Base-by-base conservation (phyloP, 2,113 vertebrate genomes). In the Rousettus leschenaultii region DNA sequence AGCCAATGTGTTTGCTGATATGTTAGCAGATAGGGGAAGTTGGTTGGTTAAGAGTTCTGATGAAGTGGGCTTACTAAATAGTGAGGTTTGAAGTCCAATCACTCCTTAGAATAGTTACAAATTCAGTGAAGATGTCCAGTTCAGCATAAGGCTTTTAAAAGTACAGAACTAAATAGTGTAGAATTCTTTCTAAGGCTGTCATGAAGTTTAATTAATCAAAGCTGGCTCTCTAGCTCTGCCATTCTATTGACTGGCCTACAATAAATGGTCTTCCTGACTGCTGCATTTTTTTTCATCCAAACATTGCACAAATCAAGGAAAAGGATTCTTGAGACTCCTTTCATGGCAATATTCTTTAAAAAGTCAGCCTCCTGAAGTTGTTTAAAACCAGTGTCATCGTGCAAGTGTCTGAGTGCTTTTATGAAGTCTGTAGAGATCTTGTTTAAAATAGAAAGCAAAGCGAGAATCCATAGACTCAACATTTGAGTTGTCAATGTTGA, bases 401-500 rank as follows among this genome's bases (percentile, higher is more conserved):
- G 40, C 93, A 94, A 65, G 26, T 77, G 48, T 66, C 59, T n/a
- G 59, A 71, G 14, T 65, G 55, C n/a, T 68, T 95, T 92, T 77
- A 68, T 55, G 22, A 87, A 94, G 30, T 74, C 71, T 95, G 40
- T 53, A 57, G 43, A 89, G 5, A 55, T 85, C 40, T 55, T 61
- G 26, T 88, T 86, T 82, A 70, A 92, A 89, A 89, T 61, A n/a
- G 45, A 88, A 95, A 94, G n/a, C 57, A 92, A 95, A 79, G 89
- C 3, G 85, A 68, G 57, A 66, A 40, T 63, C 13, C 7, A 82
- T 63, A 87, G 14, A 53, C 19, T 83, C 19, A 61, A 26, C 63
- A 79, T 94, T n/a, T 78, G 14, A 82, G 11, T 15, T 96, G 43
- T 75, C 13, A 15, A 10, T 5, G 10, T 93, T 83, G 43, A 80